Evolutionary conservation across 2,113 vertebrate species (phyloP).

Genomic region (Mobula hypostoma): DNA sequence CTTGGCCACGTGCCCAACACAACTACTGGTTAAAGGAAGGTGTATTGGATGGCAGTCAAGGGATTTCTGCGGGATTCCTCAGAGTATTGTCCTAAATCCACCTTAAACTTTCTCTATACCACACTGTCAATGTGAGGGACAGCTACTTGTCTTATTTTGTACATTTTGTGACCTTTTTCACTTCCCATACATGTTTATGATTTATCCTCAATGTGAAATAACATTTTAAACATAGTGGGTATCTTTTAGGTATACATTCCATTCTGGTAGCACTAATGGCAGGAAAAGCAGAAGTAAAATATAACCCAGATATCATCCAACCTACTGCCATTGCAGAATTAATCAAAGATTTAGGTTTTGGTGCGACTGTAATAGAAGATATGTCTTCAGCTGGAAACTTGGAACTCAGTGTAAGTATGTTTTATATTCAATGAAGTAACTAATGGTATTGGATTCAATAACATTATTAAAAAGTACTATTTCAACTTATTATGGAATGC

Average conservation of each 20-base stretch:
- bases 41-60: too few species aligned
- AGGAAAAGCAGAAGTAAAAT: conserved; percentile 88
- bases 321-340: conserved; percentile 64
- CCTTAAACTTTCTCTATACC: too few species aligned
- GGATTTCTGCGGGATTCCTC: too few species aligned
- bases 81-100: too few species aligned
- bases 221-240: background rate
- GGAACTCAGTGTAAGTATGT: conserved; percentile 73
- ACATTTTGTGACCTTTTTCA: background rate
- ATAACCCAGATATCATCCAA: conserved; percentile 63
- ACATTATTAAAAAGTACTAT: background rate
- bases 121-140: too few species aligned
- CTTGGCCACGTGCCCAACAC: too few species aligned
- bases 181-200: background rate
- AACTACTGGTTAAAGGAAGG: too few species aligned
- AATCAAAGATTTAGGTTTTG: conserved; percentile 73
- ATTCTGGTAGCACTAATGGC: conserved; percentile 91
- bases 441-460: background rate
- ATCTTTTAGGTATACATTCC: conserved; percentile 68
- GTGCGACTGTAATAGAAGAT: conserved; percentile 70
- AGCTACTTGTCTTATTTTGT: background rate
- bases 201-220: background rate
- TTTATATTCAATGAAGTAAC: background rate
- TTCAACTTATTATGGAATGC: background rate
- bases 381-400: conserved; percentile 62